Conservation (phyloP, 2,888 invertebrate species). For the Philaethria dido region DNA sequence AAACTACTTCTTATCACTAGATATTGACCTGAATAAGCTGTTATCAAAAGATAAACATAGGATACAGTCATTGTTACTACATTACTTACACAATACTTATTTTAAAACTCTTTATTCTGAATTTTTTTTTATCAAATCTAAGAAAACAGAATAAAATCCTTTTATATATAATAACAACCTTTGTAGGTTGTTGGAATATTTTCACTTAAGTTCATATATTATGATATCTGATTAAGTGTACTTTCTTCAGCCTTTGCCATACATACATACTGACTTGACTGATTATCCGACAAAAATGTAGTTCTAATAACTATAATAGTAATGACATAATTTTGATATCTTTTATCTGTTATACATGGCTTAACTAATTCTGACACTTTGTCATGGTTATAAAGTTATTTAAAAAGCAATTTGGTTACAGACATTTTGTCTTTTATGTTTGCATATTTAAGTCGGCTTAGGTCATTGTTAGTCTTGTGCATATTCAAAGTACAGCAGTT, state of each 20-base stretch:
- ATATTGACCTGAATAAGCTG: conserved; percentile 76
- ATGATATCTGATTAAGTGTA: background rate
- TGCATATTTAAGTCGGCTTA: conserved; percentile 9
- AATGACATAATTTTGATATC: background rate
- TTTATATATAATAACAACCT: no score
- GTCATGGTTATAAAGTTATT: background rate
- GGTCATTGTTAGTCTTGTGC: conserved; percentile 4
- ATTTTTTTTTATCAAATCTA: background rate
- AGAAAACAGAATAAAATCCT: no score
- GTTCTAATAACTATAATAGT: no score
- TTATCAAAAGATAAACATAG: conserved; percentile 63
- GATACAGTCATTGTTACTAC: conserved; percentile 40
- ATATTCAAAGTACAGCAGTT: background rate
- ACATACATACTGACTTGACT: background rate
- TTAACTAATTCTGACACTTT: background rate
- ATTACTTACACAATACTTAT: conserved; percentile 8
- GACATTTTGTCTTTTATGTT: background rate
- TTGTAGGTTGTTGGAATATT: no score
- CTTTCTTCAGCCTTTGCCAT: no score
- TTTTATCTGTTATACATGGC: background rate
- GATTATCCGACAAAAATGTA: background rate
- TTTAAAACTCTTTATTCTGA: conserved; percentile 9
- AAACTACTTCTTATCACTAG: conserved; percentile 58
- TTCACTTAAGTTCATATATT: no score
- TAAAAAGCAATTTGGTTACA: background rate